Conservation (phyloP, 92 coral and sea anemone species). For the Plumapathes pennacea region DNA sequence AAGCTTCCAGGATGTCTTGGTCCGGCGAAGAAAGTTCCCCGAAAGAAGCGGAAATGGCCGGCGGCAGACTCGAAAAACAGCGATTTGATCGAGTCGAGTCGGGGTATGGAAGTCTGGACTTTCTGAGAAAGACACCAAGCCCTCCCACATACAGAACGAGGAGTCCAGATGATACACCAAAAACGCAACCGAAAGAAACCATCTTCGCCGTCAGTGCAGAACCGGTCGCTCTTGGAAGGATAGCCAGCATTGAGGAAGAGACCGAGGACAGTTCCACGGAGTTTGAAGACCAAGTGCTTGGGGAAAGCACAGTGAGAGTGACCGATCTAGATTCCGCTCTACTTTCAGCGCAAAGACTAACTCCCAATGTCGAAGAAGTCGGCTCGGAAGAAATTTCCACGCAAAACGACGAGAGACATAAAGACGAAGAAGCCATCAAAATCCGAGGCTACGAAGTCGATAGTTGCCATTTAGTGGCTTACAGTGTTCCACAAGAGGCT, state of each 20-base stretch:
- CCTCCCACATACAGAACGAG: too few relatives aligned
- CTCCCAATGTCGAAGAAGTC: too few relatives aligned
- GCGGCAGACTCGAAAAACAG: too few relatives aligned
- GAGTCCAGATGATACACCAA: neutral
- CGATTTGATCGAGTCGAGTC: neutral
- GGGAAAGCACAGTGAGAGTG: constrained; percentile 36
- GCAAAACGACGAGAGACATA: too few relatives aligned
- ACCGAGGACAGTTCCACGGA: constrained; percentile 3
- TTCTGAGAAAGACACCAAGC: too few relatives aligned
- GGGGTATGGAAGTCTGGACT: constrained; percentile 16
- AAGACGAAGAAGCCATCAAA: too few relatives aligned
- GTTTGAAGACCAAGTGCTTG: constrained; percentile 8
- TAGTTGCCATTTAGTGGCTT: too few relatives aligned
- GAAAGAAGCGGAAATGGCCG: neutral
- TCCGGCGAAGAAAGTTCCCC: constrained; percentile 10
- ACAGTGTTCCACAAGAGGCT: too few relatives aligned
- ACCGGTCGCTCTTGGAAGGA: neutral
- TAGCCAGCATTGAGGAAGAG: constrained; percentile 13
- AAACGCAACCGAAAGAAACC: neutral
- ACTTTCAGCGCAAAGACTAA: too few relatives aligned
- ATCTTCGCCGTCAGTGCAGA: neutral
- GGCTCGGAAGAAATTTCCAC: too few relatives aligned
- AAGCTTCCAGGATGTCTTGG: constrained; percentile 6
- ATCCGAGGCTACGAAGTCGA: too few relatives aligned
- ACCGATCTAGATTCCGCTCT: constrained; percentile 46